These are phyloP conservation scores for Bolinopsis microptera DNA, from an alignment of 37 sponge, comb jelly and placozoan species.

Conservation along the genomic window DNA sequence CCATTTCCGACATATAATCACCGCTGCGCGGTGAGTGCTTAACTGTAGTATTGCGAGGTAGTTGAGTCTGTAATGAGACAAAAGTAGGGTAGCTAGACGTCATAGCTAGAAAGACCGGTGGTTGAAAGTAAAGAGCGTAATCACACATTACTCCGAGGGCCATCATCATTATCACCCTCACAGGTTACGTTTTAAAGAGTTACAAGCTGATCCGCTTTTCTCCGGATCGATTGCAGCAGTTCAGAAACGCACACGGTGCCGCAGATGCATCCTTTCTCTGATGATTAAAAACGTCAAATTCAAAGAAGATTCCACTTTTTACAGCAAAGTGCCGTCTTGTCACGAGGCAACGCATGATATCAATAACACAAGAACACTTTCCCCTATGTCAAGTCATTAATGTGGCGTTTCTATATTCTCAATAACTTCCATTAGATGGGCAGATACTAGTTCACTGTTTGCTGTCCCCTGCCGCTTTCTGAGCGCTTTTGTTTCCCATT, in stretches of 20 bases:
- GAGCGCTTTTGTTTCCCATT: conserved; percentile 32
- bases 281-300: not conserved
- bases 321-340: too few relatives aligned
- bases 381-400: too few relatives aligned
- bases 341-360: too few relatives aligned
- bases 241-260: not conserved
- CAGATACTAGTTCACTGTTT: conserved; percentile 4
- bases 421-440: too few relatives aligned
- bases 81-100: not conserved
- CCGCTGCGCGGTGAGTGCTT: not conserved
- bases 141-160: too few relatives aligned
- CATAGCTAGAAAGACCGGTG: not conserved
- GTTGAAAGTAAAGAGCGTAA: not conserved
- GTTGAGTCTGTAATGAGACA: not conserved
- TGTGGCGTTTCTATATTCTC: too few relatives aligned
- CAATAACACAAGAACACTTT: too few relatives aligned
- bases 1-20: too few relatives aligned
- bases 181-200: not conserved
- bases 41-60: not conserved
- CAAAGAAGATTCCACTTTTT: not conserved
- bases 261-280: not conserved
- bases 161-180: not conserved
- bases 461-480: not conserved
- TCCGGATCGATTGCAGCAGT: not conserved
- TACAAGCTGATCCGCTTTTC: not conserved